These are phyloP conservation scores for Picathartes gymnocephalus DNA, from an alignment of 2,113 vertebrate species.

Conservation along the genomic window DNA sequence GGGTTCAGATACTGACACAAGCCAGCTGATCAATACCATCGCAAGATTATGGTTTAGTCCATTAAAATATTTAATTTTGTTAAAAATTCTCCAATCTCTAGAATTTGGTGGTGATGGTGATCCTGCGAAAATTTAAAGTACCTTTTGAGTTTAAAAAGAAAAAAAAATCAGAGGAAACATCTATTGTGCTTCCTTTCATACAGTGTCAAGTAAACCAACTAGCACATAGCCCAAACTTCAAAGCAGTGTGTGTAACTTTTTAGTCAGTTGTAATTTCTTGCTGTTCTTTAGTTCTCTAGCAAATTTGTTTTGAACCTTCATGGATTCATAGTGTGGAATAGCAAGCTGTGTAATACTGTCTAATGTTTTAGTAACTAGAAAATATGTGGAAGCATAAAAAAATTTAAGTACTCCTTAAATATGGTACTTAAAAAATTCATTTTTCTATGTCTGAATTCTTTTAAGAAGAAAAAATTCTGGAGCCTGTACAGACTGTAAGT, in stretches of 20 bases:
- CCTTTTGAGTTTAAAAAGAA: neutral
- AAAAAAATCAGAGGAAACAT: neutral
- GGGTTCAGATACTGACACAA: neutral
- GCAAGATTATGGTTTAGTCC: neutral
- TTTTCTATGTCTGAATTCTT: neutral
- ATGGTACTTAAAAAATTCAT: neutral
- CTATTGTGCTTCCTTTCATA: neutral
- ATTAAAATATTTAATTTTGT: neutral
- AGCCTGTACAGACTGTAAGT: neutral
- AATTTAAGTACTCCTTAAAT: neutral
- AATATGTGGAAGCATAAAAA: neutral
- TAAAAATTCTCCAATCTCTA: accelerated
- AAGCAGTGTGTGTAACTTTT: neutral
- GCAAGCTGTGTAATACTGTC: neutral
- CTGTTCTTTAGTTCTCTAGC: neutral
- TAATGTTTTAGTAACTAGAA: neutral
- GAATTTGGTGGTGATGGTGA: neutral
- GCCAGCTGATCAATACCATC: neutral
- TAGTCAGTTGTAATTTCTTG: neutral
- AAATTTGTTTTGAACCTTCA: neutral
- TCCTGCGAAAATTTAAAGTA: neutral
- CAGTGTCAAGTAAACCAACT: neutral
- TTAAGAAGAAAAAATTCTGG: neutral
- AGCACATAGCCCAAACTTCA: neutral
- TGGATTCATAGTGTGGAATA: neutral